These are phyloP conservation scores for Colaptes auratus DNA, from an alignment of 2,113 vertebrate genomes.

Conservation along the genomic window DNA sequence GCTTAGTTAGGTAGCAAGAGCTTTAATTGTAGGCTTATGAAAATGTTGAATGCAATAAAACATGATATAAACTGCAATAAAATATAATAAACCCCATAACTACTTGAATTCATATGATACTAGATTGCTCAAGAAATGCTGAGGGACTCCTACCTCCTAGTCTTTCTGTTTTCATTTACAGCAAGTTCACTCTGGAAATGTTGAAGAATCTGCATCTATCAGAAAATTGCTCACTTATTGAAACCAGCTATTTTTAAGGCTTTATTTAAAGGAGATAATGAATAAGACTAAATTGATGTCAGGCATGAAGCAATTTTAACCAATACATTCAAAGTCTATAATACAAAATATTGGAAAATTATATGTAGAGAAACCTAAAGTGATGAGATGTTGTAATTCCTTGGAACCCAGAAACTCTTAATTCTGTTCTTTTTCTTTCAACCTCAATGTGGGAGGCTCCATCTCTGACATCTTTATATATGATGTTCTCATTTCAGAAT, in stretches of 20 bases:
- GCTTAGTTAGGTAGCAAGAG: neutral
- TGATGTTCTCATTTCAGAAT: constrained; percentile 85
- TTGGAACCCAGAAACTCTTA: constrained; percentile 81
- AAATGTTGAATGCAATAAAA: neutral
- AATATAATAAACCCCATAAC: neutral
- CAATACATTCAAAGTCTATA: constrained; percentile 73
- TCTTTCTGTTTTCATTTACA: constrained; percentile 57
- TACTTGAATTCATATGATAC: neutral
- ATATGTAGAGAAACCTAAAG: constrained; percentile 81
- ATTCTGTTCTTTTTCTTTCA: constrained; percentile 83
- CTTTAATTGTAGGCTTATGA: neutral
- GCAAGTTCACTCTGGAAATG: constrained; percentile 38
- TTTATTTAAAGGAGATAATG: constrained; percentile 78
- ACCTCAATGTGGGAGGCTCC: constrained; percentile 82
- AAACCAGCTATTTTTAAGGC: constrained; percentile 74
- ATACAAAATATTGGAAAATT: constrained; percentile 81
- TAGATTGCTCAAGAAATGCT: neutral
- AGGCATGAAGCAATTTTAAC: constrained; percentile 77
- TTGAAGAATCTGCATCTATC: constrained; percentile 61
- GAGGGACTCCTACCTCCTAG: neutral
- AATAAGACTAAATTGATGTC: constrained; percentile 76
- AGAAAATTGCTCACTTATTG: constrained; percentile 76
- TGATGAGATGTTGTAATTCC: constrained; percentile 85
- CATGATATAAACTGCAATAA: neutral
- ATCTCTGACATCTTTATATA: constrained; percentile 87